phyloP scores from a whole-genome alignment of 2,113 vertebrate genomes.

The Cottus gobio region DNA sequence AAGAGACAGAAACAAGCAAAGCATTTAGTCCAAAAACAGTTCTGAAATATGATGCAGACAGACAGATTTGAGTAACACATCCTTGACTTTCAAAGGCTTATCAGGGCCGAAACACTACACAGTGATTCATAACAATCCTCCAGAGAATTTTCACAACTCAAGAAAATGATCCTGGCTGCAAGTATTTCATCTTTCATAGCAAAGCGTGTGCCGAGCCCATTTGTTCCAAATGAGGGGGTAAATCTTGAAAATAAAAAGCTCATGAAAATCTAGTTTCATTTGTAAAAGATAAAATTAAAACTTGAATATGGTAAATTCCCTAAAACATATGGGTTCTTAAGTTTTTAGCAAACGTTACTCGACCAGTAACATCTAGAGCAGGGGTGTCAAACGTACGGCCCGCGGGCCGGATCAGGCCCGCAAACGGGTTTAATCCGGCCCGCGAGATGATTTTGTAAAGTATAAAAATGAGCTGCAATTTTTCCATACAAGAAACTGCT shows the following conservation, averaged over 20 bases:
- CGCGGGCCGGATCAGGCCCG: no score
- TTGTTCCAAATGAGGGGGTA: neutral
- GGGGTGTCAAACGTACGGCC: no score
- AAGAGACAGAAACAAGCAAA: neutral
- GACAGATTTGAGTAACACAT: neutral
- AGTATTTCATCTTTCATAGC: neutral
- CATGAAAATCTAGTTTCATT: neutral
- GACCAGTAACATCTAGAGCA: neutral
- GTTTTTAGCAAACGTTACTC: constrained; percentile 12
- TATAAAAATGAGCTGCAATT: no score
- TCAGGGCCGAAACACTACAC: neutral
- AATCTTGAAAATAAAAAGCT: neutral
- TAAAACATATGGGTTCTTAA: neutral
- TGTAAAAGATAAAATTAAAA: neutral
- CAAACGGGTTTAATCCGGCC: no score
- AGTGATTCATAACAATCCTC: neutral
- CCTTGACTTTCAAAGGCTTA: neutral
- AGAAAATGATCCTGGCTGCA: neutral
- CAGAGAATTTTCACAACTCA: neutral
- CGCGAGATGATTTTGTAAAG: no score
- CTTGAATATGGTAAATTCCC: neutral
- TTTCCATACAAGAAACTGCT: no score
- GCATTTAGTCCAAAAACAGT: neutral
- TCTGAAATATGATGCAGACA: neutral
- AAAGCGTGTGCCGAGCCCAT: neutral